Percentiles rank a stretch among this genome's conserved stretches.
Evolutionary conservation across 1,140 invertebrate species (phyloP).

Genomic region (Ruditapes philippinarum): DNA sequence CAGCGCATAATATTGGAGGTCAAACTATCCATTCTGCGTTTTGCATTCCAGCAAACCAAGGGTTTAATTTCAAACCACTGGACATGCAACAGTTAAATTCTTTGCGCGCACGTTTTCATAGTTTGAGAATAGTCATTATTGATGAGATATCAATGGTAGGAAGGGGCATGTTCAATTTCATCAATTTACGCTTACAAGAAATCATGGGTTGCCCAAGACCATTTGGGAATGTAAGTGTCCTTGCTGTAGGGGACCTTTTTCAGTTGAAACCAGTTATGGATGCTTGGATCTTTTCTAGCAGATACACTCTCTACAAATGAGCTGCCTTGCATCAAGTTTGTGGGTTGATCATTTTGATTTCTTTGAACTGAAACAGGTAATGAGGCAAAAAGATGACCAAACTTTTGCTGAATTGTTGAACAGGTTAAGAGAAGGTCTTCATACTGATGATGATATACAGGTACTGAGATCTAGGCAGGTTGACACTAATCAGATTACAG

Average conservation of each 20-base stretch:
- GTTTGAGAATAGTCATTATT: constrained; percentile 64
- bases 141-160: constrained; percentile 75
- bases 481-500: neutral
- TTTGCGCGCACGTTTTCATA: neutral
- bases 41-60: constrained; percentile 52
- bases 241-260: constrained; percentile 62
- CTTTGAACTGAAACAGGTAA: constrained; percentile 53
- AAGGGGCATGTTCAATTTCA: constrained; percentile 68
- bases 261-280: constrained; percentile 65
- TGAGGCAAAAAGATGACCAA: constrained; percentile 55
- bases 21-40: constrained; percentile 45
- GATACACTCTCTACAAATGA: neutral
- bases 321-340: constrained; percentile 18
- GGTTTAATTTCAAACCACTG: constrained; percentile 46
- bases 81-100: constrained; percentile 44
- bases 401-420: constrained; percentile 51
- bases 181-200: constrained; percentile 67
- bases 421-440: constrained; percentile 32
- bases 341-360: constrained; percentile 47
- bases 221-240: constrained; percentile 47
- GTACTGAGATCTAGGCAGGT: neutral
- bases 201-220: constrained; percentile 30
- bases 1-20: constrained; percentile 58
- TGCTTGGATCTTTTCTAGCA: constrained; percentile 27
- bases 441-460: constrained; percentile 49